These are phyloP conservation scores for Barbus barbus DNA, from an alignment of 2,113 vertebrate species.

Conservation along the genomic window DNA sequence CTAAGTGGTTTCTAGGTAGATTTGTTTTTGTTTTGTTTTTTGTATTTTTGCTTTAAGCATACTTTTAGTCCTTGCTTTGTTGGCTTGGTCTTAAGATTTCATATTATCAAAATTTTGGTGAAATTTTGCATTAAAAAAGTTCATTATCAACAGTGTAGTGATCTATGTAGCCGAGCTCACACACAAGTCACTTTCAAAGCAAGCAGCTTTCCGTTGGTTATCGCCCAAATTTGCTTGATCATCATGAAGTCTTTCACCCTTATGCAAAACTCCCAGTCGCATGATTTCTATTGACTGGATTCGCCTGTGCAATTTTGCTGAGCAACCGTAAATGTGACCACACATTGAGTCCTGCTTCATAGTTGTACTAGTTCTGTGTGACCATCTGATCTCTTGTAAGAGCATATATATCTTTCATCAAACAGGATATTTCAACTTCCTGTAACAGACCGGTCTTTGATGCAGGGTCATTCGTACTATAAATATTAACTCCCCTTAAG, in stretches of 20 bases:
- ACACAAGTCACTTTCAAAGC: neutral
- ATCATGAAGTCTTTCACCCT: neutral
- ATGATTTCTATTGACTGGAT: neutral
- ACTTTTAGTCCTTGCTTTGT: neutral
- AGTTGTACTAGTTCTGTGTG: neutral
- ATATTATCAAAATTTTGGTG: neutral
- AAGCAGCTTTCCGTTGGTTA: neutral
- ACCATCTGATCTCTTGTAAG: neutral
- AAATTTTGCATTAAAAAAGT: neutral
- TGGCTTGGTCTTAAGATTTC: neutral
- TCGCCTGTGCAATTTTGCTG: neutral
- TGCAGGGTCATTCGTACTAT: neutral
- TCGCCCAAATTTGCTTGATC: neutral
- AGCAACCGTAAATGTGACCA: neutral
- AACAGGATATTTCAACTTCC: conserved; percentile 2
- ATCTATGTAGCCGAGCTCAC: neutral
- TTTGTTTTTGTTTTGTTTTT: too few relatives aligned
- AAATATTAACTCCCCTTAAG: neutral
- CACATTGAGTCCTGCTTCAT: neutral
- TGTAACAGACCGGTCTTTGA: neutral
- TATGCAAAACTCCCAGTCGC: neutral
- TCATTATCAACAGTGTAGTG: neutral
- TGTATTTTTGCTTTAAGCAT: neutral
- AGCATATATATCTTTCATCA: neutral
- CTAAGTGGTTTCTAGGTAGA: neutral